Evolutionary conservation across 2,113 vertebrate genomes (phyloP).

Genomic region (Lutjanus erythropterus): DNA sequence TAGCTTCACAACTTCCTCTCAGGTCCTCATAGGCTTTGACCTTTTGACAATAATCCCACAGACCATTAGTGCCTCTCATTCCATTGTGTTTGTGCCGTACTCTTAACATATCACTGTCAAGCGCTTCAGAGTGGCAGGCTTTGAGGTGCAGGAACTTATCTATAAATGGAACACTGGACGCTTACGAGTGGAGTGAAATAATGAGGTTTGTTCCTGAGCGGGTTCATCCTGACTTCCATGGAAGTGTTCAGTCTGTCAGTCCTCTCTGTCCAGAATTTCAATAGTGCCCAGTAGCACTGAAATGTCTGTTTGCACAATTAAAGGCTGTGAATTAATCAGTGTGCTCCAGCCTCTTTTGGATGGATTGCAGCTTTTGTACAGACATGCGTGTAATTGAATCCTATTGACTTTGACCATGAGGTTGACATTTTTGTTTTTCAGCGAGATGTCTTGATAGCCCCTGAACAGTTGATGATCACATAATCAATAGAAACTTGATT

Average conservation of each 20-base stretch:
- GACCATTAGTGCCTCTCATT: constrained; percentile 11
- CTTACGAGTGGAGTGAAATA: not conserved
- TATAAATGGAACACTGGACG: not conserved
- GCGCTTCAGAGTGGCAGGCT: not conserved
- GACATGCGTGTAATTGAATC: not conserved
- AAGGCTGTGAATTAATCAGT: too few relatives aligned
- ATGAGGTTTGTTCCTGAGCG: not conserved
- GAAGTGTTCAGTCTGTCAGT: not conserved
- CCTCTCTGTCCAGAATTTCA: not conserved
- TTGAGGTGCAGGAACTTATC: not conserved
- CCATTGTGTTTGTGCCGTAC: not conserved
- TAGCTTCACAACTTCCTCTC: not conserved
- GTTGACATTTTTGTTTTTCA: not conserved
- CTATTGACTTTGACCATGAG: not conserved
- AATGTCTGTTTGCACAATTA: too few relatives aligned
- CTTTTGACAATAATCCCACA: not conserved
- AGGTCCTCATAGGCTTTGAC: constrained; percentile 5
- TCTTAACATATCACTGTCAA: not conserved
- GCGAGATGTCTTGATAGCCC: not conserved
- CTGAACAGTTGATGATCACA: too few relatives aligned
- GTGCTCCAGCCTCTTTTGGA: too few relatives aligned
- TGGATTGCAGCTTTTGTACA: not conserved
- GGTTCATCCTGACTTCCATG: not conserved
- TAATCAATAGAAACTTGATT: too few relatives aligned
- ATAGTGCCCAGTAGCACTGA: too few relatives aligned